Conservation (phyloP, 2,797 vertebrate genomes). For the Amblyraja radiata region DNA sequence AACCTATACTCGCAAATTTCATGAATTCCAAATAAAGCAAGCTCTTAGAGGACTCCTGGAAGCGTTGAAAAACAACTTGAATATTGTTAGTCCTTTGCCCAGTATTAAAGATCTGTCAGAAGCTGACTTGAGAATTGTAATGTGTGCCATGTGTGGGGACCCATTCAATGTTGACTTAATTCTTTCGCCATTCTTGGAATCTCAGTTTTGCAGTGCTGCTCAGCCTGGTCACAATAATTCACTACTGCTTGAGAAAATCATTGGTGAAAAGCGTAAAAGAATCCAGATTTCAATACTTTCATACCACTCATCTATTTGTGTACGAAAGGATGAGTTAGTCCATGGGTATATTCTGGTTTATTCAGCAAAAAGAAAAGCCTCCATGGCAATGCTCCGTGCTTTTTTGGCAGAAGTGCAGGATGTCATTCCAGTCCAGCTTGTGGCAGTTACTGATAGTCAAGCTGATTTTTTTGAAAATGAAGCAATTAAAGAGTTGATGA, state of each 20-base stretch:
- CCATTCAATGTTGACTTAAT: constrained; percentile 97
- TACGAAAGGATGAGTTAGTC: constrained; percentile 94
- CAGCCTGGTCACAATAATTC: constrained; percentile 93
- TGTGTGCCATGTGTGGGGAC: constrained; percentile 99
- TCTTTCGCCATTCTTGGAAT: constrained; percentile 94
- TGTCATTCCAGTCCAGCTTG: constrained; percentile 93
- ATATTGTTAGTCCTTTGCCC: constrained; percentile 80
- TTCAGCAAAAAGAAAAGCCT: constrained; percentile 91
- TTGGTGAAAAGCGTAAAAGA: constrained; percentile 82
- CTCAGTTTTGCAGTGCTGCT: constrained; percentile 89
- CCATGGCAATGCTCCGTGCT: constrained; percentile 96
- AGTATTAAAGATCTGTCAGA: constrained; percentile 93
- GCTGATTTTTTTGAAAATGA: constrained; percentile 98
- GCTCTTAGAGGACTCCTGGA: constrained; percentile 86
- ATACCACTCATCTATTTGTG: constrained; percentile 92
- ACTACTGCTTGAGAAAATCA: constrained; percentile 93
- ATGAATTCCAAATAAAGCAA: constrained; percentile 93
- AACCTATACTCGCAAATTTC: constrained; percentile 91
- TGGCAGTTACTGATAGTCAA: constrained; percentile 96
- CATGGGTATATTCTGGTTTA: constrained; percentile 97
- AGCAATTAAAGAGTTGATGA: constrained; percentile 95
- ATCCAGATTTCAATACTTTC: constrained; percentile 95
- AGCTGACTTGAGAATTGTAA: constrained; percentile 90
- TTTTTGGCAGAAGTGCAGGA: constrained; percentile 96
- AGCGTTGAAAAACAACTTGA: constrained; percentile 87